phyloP scores from a whole-genome alignment of 2,113 vertebrate species.

The Lutjanus erythropterus region DNA sequence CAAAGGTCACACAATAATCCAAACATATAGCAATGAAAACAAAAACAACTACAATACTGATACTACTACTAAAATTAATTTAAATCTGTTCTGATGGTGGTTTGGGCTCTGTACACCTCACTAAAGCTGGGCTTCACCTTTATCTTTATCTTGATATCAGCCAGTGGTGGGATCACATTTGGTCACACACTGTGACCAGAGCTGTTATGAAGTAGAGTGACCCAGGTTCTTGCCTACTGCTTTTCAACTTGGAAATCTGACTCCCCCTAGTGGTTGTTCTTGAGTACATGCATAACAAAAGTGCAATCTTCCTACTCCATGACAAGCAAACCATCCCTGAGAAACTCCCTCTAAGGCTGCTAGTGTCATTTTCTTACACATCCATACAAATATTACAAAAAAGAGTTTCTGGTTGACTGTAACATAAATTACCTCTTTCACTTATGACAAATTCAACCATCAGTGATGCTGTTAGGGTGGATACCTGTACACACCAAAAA shows the following conservation, averaged over 20 bases:
- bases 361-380: neutral
- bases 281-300: neutral
- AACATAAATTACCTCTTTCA: neutral
- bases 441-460: no score
- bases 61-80: neutral
- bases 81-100: neutral
- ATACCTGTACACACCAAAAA: no score
- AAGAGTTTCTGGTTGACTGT: neutral
- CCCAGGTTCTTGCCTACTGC: neutral
- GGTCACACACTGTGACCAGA: neutral
- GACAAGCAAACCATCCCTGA: neutral
- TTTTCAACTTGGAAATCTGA: neutral
- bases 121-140: no score
- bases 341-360: neutral
- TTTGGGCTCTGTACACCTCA: neutral
- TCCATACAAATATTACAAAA: neutral
- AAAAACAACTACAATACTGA: constrained; percentile 6
- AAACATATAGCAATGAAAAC: constrained; percentile 23
- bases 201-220: neutral
- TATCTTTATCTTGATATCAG: no score
- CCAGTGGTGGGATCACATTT: neutral
- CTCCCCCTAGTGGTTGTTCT: constrained; percentile 36
- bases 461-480: no score
- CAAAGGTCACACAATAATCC: constrained; percentile 22
- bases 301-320: neutral